Percentiles rank a stretch among this genome's conserved stretches.
Conservation (phyloP, 2,113 vertebrate species). For the Tragelaphus imberbis region DNA sequence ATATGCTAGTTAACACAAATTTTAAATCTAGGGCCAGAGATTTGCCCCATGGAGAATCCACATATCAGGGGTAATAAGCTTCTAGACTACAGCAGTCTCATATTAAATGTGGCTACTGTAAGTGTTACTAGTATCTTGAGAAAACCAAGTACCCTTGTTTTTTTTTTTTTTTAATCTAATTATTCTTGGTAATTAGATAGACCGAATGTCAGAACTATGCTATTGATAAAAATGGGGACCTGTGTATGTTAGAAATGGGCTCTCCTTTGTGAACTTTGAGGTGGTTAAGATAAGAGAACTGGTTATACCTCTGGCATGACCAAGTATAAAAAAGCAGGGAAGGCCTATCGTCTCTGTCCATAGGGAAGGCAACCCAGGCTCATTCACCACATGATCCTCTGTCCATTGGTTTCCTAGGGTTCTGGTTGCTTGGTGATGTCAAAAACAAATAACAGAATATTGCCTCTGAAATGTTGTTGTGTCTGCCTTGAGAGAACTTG, state of each 20-base stretch:
- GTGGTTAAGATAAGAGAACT: neutral
- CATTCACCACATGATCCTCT: neutral
- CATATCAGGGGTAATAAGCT: no score
- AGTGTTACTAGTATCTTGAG: neutral
- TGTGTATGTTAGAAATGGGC: neutral
- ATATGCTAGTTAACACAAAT: neutral
- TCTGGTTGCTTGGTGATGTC: neutral
- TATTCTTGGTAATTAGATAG: neutral
- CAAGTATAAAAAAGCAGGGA: neutral
- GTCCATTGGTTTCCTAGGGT: neutral
- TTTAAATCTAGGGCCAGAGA: neutral
- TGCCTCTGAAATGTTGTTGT: neutral
- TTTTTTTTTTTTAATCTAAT: neutral
- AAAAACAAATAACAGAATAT: neutral
- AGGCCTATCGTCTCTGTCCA: neutral
- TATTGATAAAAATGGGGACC: neutral
- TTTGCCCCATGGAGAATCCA: neutral
- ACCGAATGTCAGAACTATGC: neutral
- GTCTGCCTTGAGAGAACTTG: neutral
- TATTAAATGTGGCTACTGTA: neutral
- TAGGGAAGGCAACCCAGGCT: neutral
- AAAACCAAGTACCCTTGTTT: neutral
- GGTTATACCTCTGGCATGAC: neutral
- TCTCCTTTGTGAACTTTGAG: neutral
- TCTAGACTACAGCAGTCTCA: neutral